Evolutionary conservation across 1,140 invertebrate species (phyloP), one percentile per base, ranked within the genome.

Genomic region (Bombus ignitus): DNA sequence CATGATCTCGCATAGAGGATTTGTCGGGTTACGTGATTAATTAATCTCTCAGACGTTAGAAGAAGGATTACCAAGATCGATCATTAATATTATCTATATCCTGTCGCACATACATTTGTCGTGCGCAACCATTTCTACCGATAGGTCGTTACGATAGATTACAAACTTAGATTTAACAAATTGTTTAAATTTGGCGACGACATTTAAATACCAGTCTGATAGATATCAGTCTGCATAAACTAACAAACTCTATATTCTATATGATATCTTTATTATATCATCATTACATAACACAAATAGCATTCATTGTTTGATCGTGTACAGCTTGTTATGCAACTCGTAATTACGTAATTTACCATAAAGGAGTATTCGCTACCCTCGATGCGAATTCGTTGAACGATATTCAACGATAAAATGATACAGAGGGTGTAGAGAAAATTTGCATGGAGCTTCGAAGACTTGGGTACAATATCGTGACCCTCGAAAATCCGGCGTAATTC

Each of bases 401-500:
- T 13, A 3, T 59, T 39, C 32, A 13, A 32, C 59, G 32, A 13
- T 8, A 32, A 77, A 47, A 66, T 44, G 25, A 59, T 47, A 39
- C 32, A 13, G 47, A 83, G 25, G 15, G 32, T 0, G 32, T 15
- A 39, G 3, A 22, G 76, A 65, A 85, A 85, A 85, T 85, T 85
- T 80, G 68, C 83, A 85, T 85, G n/a, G 18, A 37, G 66, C 2
- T 3, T 12, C 39, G 66, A 62, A 79, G 62, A 71, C 13, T 37
- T 39, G 77, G 62, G 15, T 53, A 80, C 53, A 80, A 85, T 85
- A 37, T 32, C 53, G 28, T 39, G 83, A 85, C 68, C 76, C 76
- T 85, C 62, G 83, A 86, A 86, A 89, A 89, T 89, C 83, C 74
- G 22, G 62, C 68, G 83, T 89, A 88, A 89, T 89, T 89, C 79